These are phyloP conservation scores for Otis tarda DNA, from an alignment of 2,113 vertebrate genomes.

Conservation along the genomic window DNA sequence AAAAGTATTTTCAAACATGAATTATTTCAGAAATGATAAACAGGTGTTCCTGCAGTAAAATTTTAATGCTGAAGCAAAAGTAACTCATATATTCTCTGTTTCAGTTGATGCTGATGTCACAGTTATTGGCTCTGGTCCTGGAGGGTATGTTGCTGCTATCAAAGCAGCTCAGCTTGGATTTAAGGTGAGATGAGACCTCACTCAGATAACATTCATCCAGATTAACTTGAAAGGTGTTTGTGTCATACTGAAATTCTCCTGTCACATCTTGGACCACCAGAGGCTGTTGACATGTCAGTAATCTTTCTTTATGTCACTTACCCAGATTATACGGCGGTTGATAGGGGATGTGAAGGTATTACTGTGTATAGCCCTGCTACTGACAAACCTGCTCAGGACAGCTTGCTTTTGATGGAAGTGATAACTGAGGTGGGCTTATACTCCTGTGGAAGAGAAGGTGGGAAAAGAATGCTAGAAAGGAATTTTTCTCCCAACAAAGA, in stretches of 20 bases:
- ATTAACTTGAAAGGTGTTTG: not conserved
- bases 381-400: not conserved
- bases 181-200: conserved; percentile 79
- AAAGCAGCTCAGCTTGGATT: conserved; percentile 98
- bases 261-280: not conserved
- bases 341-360: not conserved
- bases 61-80: not conserved
- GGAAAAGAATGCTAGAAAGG: not conserved
- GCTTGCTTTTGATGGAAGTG: not conserved
- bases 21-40: not conserved
- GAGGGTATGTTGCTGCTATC: conserved; percentile 97
- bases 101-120: conserved; percentile 95
- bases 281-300: not conserved
- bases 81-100: not conserved
- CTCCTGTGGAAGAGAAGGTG: not conserved
- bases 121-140: conserved; percentile 94
- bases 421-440: not conserved
- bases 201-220: not conserved
- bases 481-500: not conserved
- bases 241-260: not conserved
- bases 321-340: not conserved
- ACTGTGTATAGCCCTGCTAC: not conserved
- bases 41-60: not conserved
- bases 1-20: not conserved
- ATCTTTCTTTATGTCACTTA: not conserved